phyloP scores from a whole-genome alignment of 2,888 invertebrate species.

The Hydroisotoma schaefferi region DNA sequence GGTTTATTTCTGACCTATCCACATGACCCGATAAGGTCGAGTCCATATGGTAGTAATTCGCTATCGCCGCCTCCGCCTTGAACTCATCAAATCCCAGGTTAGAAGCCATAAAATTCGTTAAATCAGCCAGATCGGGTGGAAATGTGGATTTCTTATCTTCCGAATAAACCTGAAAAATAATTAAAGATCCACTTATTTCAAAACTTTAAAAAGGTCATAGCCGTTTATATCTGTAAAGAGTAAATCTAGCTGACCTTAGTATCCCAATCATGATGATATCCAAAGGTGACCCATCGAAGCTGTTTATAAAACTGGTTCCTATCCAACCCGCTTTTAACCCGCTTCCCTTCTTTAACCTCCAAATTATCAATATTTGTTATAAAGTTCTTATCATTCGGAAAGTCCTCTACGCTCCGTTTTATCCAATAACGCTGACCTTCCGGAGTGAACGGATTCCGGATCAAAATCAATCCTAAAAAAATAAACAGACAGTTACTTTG shows the following conservation, averaged over 20 bases:
- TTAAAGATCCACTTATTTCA: neutral
- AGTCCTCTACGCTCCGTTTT: slow-evolving; percentile 69
- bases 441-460: slow-evolving; percentile 76
- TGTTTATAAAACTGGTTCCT: slow-evolving; percentile 52
- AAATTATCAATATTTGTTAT: slow-evolving; percentile 64
- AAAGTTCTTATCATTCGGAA: slow-evolving; percentile 66
- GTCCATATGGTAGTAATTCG: slow-evolving; percentile 92
- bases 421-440: slow-evolving; percentile 81
- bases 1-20: slow-evolving; percentile 86
- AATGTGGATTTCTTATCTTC: slow-evolving; percentile 66
- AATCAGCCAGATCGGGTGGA: slow-evolving; percentile 66
- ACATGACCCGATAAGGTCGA: slow-evolving; percentile 90
- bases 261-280: slow-evolving; percentile 98
- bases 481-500: neutral
- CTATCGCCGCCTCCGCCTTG: slow-evolving; percentile 85
- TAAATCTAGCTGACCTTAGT: slow-evolving; percentile 66
- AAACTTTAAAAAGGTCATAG: neutral
- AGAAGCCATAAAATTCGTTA: slow-evolving; percentile 64
- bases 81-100: slow-evolving; percentile 62
- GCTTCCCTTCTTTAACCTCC: slow-evolving; percentile 14
- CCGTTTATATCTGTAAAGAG: no score
- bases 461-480: slow-evolving; percentile 66
- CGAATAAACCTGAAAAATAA: slow-evolving; percentile 61
- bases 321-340: slow-evolving; percentile 16
- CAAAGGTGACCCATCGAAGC: slow-evolving; percentile 90